A percentile compares a stretch with the other conserved stretches of the same genome.
These are phyloP conservation scores for Ligdia adustata DNA, from an alignment of 2,888 invertebrate genomes.

Conservation along the genomic window DNA sequence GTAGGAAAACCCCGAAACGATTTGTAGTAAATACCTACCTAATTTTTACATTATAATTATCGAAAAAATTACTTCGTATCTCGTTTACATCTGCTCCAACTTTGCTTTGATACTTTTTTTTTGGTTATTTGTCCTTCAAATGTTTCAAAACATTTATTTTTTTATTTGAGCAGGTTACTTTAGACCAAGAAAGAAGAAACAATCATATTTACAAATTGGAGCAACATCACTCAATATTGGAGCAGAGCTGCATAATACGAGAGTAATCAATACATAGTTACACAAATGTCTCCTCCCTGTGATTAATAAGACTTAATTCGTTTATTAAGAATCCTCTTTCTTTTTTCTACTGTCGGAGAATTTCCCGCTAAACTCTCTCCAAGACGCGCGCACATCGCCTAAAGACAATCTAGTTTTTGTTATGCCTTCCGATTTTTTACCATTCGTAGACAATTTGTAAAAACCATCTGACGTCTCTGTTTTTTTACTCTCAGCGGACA, in stretches of 20 bases:
- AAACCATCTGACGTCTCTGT: slow-evolving; percentile 6
- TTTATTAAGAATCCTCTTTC: slow-evolving; percentile 34
- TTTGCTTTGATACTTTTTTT: no score
- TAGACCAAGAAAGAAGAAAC: no score
- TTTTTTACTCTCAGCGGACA: slow-evolving; percentile 5
- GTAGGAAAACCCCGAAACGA: no score
- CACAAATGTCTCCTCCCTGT: no score
- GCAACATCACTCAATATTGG: no score
- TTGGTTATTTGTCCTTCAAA: no score
- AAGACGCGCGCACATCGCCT: slow-evolving; percentile 58
- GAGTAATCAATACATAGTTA: no score
- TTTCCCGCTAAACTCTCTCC: slow-evolving; percentile 59
- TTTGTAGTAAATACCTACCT: slow-evolving; percentile 15
- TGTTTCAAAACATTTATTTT: no score
- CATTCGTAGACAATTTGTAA: slow-evolving; percentile 21
- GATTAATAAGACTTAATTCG: no score
- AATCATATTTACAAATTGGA: no score
- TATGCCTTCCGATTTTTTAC: slow-evolving; percentile 27
- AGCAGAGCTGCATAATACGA: no score
- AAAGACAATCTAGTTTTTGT: slow-evolving; percentile 44
- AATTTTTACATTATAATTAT: slow-evolving; percentile 11
- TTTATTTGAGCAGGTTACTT: no score
- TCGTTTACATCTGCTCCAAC: neutral
- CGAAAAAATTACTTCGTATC: slow-evolving; percentile 7
- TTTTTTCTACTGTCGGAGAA: slow-evolving; percentile 53